Conservation (phyloP, 2,797 vertebrate genomes). For the Balearica regulorum region DNA sequence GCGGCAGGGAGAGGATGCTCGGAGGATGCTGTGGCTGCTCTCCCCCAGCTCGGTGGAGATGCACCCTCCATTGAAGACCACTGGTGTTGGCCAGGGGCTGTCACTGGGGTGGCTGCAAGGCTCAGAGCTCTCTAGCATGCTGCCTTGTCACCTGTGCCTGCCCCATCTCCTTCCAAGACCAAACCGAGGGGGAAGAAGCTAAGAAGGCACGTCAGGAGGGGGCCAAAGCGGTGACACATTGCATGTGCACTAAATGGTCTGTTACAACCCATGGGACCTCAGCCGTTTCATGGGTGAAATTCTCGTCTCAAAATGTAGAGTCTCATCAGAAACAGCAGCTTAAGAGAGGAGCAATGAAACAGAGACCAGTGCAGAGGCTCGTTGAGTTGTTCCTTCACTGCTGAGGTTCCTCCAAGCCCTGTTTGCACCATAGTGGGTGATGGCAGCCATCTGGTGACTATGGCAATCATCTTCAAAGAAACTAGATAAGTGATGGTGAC, state of each 20-base stretch:
- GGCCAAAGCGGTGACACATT: rapidly evolving
- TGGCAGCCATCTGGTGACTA: background rate
- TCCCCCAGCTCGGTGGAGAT: background rate
- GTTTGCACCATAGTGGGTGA: background rate
- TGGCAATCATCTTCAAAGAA: background rate
- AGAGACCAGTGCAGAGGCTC: background rate
- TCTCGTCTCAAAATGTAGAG: background rate
- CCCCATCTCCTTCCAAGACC: background rate
- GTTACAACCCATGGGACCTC: background rate
- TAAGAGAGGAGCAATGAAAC: background rate
- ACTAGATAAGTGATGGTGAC: background rate
- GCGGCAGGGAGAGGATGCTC: background rate
- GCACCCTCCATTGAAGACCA: background rate
- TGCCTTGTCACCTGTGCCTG: background rate
- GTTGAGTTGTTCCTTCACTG: background rate
- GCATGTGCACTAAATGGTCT: background rate
- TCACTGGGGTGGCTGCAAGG: too few species aligned
- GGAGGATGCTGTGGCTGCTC: background rate
- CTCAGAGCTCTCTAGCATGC: rapidly evolving
- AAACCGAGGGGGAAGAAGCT: background rate
- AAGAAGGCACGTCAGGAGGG: background rate
- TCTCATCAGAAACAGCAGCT: background rate
- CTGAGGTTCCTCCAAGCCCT: background rate
- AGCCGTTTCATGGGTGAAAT: background rate
- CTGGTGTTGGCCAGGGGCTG: background rate